These are phyloP conservation scores for Sebastes glaucus DNA, from an alignment of 2,797 vertebrate species.

Conservation along the genomic window DNA sequence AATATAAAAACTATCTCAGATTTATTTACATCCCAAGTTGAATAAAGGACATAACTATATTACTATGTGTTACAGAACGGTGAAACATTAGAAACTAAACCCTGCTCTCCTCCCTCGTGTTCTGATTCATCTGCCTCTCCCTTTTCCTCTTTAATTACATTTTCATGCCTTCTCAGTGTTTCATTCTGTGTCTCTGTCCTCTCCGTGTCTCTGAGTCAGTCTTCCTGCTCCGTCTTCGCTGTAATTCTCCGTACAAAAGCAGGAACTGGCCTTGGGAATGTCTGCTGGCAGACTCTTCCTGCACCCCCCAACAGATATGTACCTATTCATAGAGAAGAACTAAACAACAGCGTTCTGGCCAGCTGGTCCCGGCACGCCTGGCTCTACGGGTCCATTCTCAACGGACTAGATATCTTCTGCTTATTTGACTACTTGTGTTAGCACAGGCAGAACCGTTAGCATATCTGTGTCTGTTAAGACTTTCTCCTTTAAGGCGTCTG, in stretches of 20 bases:
- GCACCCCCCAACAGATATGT: conserved; percentile 58
- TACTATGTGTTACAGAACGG: neutral
- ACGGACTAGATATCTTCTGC: conserved; percentile 13
- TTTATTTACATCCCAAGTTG: too few relatives aligned
- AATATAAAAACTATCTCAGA: too few relatives aligned
- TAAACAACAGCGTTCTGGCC: conserved; percentile 64
- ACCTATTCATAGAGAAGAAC: conserved; percentile 70
- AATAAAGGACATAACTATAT: neutral
- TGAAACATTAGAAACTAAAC: conserved; percentile 11
- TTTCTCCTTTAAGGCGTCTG: neutral
- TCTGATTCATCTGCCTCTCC: neutral
- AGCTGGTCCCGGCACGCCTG: conserved; percentile 69
- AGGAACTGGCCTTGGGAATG: conserved; percentile 68
- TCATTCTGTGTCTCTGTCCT: conserved; percentile 18
- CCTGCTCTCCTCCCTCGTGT: neutral
- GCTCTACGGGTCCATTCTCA: conserved; percentile 42
- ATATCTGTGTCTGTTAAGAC: neutral
- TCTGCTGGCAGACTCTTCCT: conserved; percentile 67
- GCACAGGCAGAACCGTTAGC: neutral
- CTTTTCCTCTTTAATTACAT: conserved; percentile 5
- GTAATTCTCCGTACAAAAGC: conserved; percentile 65
- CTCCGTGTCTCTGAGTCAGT: conserved; percentile 3
- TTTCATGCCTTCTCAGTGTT: conserved; percentile 19
- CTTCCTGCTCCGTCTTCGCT: conserved; percentile 34
- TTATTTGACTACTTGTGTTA: neutral